A percentile compares a stretch with the other conserved stretches of the same genome.
phyloP scores from a whole-genome alignment of 1,140 invertebrate genomes.

The Drosophila oshimai region DNA sequence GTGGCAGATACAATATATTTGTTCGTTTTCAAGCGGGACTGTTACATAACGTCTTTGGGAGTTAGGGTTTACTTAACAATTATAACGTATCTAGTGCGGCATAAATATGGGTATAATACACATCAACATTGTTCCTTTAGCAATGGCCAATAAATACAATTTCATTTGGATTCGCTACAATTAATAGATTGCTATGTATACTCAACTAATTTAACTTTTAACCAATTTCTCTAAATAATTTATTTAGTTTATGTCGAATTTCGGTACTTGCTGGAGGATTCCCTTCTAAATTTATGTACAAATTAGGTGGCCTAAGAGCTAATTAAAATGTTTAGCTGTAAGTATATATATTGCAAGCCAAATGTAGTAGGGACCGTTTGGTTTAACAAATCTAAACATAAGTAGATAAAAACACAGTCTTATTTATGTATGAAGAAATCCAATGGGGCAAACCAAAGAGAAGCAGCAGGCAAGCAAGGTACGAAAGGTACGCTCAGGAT shows the following conservation, averaged over 20 bases:
- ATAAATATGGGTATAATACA: conserved; percentile 30
- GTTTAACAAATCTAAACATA: conserved; percentile 42
- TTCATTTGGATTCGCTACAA: conserved; percentile 40
- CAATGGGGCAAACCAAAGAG: conserved; percentile 20
- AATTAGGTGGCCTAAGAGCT: conserved; percentile 55
- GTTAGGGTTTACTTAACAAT: conserved; percentile 25
- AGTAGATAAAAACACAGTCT: conserved; percentile 71
- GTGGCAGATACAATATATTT: conserved; percentile 52
- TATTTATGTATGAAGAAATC: conserved; percentile 64
- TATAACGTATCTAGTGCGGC: conserved; percentile 28
- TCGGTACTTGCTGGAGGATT: conserved; percentile 9
- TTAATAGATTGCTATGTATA: conserved; percentile 46
- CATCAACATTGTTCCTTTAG: conserved; percentile 19
- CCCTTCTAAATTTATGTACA: conserved; percentile 58
- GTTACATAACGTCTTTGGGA: conserved; percentile 32
- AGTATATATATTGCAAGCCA: conserved; percentile 34
- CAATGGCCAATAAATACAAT: conserved; percentile 54
- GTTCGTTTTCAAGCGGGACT: conserved; percentile 10
- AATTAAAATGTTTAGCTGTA: conserved; percentile 18
- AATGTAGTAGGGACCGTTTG: conserved; percentile 4
- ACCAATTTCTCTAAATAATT: conserved; percentile 76
- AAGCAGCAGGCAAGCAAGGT: conserved; percentile 40
- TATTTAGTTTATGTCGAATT: conserved; percentile 40
- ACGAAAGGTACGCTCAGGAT: conserved; percentile 59
- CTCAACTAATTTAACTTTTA: conserved; percentile 59